Conservation (phyloP, 2,888 invertebrate species). For the Mantis religiosa region DNA sequence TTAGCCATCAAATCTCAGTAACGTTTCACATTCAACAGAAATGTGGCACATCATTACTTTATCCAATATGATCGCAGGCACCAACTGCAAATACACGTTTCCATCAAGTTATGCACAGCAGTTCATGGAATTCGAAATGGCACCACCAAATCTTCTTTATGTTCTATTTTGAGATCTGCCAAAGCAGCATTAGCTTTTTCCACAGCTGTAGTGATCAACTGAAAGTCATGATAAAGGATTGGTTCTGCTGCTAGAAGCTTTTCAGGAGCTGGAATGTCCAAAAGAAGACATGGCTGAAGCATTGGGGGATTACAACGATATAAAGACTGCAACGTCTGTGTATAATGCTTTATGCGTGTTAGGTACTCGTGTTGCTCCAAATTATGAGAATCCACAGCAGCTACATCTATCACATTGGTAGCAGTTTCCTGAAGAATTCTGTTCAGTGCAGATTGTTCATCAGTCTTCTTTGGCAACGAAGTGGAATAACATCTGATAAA, state of each 20-base stretch:
- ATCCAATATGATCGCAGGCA: not conserved
- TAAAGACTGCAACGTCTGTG: constrained; percentile 46
- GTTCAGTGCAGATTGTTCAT: constrained; percentile 86
- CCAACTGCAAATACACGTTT: not conserved
- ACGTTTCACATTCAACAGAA: no score
- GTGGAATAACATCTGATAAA: constrained; percentile 58
- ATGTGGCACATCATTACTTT: not conserved
- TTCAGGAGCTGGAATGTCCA: constrained; percentile 73
- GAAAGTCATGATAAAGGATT: not conserved
- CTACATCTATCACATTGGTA: constrained; percentile 90
- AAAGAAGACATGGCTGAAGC: constrained; percentile 53
- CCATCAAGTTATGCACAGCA: not conserved
- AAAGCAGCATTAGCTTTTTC: constrained; percentile 68
- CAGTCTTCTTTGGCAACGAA: constrained; percentile 70
- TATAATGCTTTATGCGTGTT: constrained; percentile 73
- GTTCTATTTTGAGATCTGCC: constrained; percentile 76
- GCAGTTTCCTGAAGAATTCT: constrained; percentile 87
- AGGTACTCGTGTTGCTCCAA: constrained; percentile 85
- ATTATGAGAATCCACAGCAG: constrained; percentile 81
- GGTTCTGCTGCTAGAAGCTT: constrained; percentile 61
- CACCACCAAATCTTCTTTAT: constrained; percentile 85
- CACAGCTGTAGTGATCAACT: constrained; percentile 62
- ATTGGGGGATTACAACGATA: constrained; percentile 38
- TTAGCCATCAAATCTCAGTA: no score
- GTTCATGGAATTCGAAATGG: constrained; percentile 74